Percentiles rank a stretch among this genome's conserved stretches.
These are phyloP conservation scores for Microhierax caerulescens DNA, from an alignment of 2,797 vertebrate genomes.

Conservation along the genomic window DNA sequence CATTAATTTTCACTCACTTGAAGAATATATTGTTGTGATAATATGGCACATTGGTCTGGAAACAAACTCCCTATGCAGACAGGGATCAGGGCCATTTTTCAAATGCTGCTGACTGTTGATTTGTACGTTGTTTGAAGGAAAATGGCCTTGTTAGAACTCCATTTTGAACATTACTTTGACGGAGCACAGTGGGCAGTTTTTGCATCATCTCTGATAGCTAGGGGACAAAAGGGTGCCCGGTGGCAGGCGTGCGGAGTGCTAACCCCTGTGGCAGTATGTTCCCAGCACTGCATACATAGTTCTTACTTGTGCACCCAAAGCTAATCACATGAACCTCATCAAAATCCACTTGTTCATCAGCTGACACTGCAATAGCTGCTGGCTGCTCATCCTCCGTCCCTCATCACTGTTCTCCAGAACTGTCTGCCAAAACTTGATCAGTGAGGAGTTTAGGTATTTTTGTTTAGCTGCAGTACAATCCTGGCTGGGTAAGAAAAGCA, in stretches of 20 bases:
- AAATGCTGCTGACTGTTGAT: conserved; percentile 34
- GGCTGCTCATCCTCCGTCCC: background rate
- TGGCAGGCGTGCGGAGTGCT: background rate
- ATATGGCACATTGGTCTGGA: conserved; percentile 37
- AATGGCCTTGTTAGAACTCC: background rate
- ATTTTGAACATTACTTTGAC: background rate
- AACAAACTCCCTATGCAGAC: conserved; percentile 17
- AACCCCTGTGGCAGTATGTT: background rate
- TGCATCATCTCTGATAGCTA: background rate
- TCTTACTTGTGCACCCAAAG: background rate
- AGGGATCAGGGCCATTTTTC: conserved; percentile 45
- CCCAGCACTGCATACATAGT: fast-evolving
- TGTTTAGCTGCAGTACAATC: background rate
- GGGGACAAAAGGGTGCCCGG: background rate
- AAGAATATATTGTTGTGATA: conserved; percentile 58
- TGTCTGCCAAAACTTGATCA: background rate
- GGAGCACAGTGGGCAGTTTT: background rate
- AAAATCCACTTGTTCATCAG: background rate
- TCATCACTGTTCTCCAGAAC: background rate
- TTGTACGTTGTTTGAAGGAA: conserved; percentile 25
- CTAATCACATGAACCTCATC: background rate
- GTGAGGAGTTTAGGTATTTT: background rate
- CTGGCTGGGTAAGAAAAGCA: background rate
- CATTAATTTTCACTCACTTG: conserved; percentile 39
- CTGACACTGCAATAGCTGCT: background rate